These are phyloP conservation scores for Loripinus fragilis DNA, from an alignment of 2,888 invertebrate genomes.

Conservation along the genomic window DNA sequence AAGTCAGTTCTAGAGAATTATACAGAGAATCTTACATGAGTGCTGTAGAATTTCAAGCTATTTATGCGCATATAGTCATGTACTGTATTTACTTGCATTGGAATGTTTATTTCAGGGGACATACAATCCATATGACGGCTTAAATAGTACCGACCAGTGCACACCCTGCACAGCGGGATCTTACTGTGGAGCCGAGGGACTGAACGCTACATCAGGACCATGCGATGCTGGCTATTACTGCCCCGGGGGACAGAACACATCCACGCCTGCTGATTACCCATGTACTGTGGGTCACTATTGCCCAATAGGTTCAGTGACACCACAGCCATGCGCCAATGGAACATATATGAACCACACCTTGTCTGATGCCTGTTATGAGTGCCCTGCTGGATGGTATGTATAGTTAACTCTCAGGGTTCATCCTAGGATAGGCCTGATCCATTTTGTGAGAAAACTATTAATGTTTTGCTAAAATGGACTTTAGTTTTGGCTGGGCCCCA, in stretches of 20 bases:
- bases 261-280: conserved; percentile 69
- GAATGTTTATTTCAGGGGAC: conserved; percentile 81
- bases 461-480: too few relatives aligned
- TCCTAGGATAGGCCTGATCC: too few relatives aligned
- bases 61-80: too few relatives aligned
- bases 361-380: conserved; percentile 74
- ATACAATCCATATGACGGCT: conserved; percentile 77
- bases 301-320: conserved; percentile 69
- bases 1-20: too few relatives aligned
- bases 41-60: too few relatives aligned
- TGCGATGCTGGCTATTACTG: conserved; percentile 80
- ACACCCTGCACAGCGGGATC: conserved; percentile 77
- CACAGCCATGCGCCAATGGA: conserved; percentile 80
- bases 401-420: too few relatives aligned
- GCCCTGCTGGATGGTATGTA: conserved; percentile 79
- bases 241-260: conserved; percentile 75
- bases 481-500: too few relatives aligned
- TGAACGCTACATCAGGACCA: conserved; percentile 73
- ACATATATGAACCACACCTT: conserved; percentile 79
- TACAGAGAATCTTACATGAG: too few relatives aligned
- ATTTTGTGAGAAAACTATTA: too few relatives aligned
- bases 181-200: conserved; percentile 72
- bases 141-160: conserved; percentile 72
- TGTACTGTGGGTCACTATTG: conserved; percentile 76
- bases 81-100: too few relatives aligned